Evolutionary conservation across 1,140 invertebrate genomes (phyloP), one percentile per base, ranked within the genome.

Genomic region (Pseudomyrmex gracilis): DNA sequence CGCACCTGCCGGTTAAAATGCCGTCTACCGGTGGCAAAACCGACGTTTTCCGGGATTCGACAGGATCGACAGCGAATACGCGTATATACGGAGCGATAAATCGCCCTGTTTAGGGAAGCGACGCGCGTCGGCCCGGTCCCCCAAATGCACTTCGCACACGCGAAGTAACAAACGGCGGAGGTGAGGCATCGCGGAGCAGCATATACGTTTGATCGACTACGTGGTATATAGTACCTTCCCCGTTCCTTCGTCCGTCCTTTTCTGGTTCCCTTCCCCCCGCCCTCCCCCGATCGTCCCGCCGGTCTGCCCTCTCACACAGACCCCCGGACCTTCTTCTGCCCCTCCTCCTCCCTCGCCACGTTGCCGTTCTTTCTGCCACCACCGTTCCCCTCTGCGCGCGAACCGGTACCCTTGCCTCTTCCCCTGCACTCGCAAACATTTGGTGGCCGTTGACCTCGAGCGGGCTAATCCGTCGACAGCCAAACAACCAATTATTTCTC

Each of bases 401-500:
- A 73, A 85, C 83, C 80, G 85, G 86, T 83, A 89, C 87, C 89
- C 85, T 88, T 83, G 82, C 87, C 87, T 82, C 73, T 86, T 87
- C 87, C 78, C 84, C 88, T 90, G 90, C 90, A 91, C 91, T 92
- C 90, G 91, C 91, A 90, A 93, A 93, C 92, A 93, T 93, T 93
- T 89, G 91, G 90, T 90, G 93, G 93, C 89, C 93, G 87, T 93
- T 93, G 93, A 93, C 92, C 93, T 90, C 90, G 84, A 87, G 82
- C 90, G 89, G 90, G 90, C 92, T 91, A 93, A 93, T 92, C 91
- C 92, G 91, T 91, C 92, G 90, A 91, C 90, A 88, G 90, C 90
- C 86, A 91, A 93, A 93, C 92, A 93, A 93, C 90, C 92, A 91
- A 90, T 91, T 90, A 90, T 92, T 88, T 92, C 91, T 92, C 89